Conservation (phyloP, 2,888 invertebrate species). For the Pandemis heparana region DNA sequence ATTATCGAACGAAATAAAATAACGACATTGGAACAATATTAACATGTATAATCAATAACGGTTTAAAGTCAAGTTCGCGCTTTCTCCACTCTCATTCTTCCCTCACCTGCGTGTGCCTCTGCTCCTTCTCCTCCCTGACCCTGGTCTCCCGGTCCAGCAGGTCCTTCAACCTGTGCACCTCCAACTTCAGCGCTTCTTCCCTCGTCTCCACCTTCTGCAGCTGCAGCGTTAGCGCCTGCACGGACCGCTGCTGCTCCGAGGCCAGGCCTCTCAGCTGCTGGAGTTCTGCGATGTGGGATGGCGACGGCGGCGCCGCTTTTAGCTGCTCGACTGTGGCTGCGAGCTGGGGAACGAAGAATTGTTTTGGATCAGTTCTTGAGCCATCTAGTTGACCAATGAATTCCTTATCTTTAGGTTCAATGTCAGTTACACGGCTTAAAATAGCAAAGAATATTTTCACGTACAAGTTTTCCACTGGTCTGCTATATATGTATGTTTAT, state of each 20-base stretch:
- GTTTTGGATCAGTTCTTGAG: too few species aligned
- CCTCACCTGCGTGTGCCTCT: slow-evolving; percentile 64
- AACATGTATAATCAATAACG: too few species aligned
- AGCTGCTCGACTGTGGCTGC: slow-evolving; percentile 66
- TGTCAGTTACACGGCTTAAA: too few species aligned
- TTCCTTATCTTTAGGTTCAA: too few species aligned
- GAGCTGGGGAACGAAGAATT: slow-evolving; percentile 55
- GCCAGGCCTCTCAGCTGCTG: slow-evolving; percentile 80
- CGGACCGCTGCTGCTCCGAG: slow-evolving; percentile 85
- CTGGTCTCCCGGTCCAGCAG: slow-evolving; percentile 80
- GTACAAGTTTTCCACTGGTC: too few species aligned
- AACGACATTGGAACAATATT: too few species aligned
- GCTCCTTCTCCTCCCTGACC: slow-evolving; percentile 70
- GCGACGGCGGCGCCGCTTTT: slow-evolving; percentile 61
- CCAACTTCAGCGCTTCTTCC: slow-evolving; percentile 81
- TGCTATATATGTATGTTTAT: too few species aligned
- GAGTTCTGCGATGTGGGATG: slow-evolving; percentile 70
- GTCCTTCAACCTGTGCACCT: slow-evolving; percentile 75
- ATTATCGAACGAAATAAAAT: too few species aligned
- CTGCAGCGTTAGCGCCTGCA: slow-evolving; percentile 83
- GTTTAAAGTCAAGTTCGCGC: not conserved
- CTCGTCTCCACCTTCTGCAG: slow-evolving; percentile 79
- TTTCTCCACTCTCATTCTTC: not conserved
- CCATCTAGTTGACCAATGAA: too few species aligned
- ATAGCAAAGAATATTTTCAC: too few species aligned